A percentile compares a stretch with the other conserved stretches of the same genome.
Evolutionary conservation across 2,797 vertebrate genomes (phyloP).

Genomic region (Neosilurus hyrtlii): DNA sequence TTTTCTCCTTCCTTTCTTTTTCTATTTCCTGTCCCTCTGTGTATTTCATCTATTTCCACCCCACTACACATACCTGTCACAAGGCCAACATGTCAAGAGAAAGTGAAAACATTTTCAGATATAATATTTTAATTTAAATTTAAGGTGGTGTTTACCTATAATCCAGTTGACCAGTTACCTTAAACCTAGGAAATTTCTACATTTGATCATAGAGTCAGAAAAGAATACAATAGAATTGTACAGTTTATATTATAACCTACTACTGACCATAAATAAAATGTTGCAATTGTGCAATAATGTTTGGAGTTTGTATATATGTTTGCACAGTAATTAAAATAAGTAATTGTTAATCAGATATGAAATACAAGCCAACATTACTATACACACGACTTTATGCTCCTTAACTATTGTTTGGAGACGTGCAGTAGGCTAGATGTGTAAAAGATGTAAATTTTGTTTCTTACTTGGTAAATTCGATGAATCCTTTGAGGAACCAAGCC

Average conservation of each 20-base stretch:
- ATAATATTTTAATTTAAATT: not conserved
- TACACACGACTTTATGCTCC: not conserved
- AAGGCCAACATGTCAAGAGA: not conserved
- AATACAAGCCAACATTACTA: not conserved
- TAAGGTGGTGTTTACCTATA: not conserved
- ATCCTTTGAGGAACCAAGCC: conserved; percentile 77
- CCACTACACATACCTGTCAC: not conserved
- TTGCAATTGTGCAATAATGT: not conserved
- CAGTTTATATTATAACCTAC: not conserved
- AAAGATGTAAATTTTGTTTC: conserved; percentile 24
- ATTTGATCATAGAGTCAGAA: not conserved
- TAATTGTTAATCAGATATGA: not conserved
- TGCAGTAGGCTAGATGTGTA: not conserved
- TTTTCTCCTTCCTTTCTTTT: not conserved
- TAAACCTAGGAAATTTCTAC: not conserved
- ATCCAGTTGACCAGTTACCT: too few relatives aligned
- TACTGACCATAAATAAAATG: not conserved
- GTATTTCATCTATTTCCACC: not conserved
- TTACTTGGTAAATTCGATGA: conserved; percentile 79
- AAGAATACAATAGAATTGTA: not conserved
- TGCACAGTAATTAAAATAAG: not conserved
- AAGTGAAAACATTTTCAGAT: not conserved
- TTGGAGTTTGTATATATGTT: not conserved
- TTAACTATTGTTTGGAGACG: not conserved
- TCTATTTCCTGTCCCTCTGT: not conserved